A percentile compares a stretch with the other conserved stretches of the same genome.
Evolutionary conservation across 2,888 invertebrate genomes (phyloP).

Genomic region (Neoaliturus tenellus): DNA sequence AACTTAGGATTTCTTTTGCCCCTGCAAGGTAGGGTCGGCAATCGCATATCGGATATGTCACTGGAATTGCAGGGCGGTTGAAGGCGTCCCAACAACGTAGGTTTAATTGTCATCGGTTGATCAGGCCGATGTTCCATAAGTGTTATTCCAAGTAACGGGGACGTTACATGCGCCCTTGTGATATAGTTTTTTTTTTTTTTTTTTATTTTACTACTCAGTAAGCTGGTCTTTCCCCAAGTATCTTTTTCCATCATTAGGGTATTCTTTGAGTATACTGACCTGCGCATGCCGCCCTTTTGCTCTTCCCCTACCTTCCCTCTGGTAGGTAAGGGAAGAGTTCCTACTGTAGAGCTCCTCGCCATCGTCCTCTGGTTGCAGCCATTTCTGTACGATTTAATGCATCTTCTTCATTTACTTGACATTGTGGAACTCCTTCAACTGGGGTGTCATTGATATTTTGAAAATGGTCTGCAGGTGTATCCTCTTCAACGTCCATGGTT

Average conservation of each 20-base stretch:
- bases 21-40: too few relatives aligned
- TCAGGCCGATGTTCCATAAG: too few relatives aligned
- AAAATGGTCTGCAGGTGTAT: not conserved
- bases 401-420: conserved; percentile 7
- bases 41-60: too few relatives aligned
- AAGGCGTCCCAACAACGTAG: too few relatives aligned
- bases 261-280: not conserved
- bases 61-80: too few relatives aligned
- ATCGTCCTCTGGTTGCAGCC: conserved; percentile 5
- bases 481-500: not conserved
- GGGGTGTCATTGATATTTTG: conserved; percentile 3
- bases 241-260: not conserved
- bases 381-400: not conserved
- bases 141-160: too few relatives aligned
- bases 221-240: not conserved
- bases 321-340: not conserved
- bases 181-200: not conserved
- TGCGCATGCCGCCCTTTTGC: not conserved
- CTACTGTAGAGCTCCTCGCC: not conserved
- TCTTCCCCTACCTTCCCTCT: not conserved
- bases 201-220: not conserved
- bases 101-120: too few relatives aligned
- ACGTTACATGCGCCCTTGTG: not conserved
- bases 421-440: conserved; percentile 11
- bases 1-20: too few relatives aligned